Conservation (phyloP, 2,113 vertebrate genomes). For the Hemichromis elongatus region DNA sequence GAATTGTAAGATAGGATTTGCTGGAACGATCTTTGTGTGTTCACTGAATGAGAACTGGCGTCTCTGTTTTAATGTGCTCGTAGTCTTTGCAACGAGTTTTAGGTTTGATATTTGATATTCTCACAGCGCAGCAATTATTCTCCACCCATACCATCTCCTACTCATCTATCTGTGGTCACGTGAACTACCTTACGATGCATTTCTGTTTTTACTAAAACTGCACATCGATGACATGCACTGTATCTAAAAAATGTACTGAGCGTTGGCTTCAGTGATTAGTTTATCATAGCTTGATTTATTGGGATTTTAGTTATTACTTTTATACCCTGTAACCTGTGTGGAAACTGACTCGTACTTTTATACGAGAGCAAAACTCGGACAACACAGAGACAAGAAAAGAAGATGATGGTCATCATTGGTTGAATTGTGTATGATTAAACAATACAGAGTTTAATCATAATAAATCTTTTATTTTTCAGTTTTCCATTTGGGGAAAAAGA, state of each 20-base stretch:
- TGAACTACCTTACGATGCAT: neutral
- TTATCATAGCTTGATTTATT: neutral
- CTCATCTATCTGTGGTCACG: neutral
- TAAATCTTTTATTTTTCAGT: neutral
- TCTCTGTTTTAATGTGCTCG: neutral
- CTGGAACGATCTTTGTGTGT: neutral
- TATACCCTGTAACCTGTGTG: neutral
- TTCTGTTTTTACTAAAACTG: neutral
- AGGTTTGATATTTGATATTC: conserved; percentile 16
- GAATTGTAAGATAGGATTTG: neutral
- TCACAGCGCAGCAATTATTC: neutral
- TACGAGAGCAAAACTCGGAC: neutral
- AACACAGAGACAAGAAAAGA: neutral
- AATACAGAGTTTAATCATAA: neutral
- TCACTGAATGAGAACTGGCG: neutral
- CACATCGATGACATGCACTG: fast-evolving
- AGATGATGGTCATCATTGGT: neutral
- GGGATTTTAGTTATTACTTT: neutral
- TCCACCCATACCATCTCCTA: neutral
- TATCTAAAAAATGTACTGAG: neutral
- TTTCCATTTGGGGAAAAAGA: neutral
- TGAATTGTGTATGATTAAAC: neutral
- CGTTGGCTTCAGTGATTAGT: neutral
- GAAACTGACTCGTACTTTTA: neutral
- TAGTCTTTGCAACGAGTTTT: conserved; percentile 19